Percentiles rank a stretch among this genome's conserved stretches.
Evolutionary conservation across 2,888 invertebrate genomes (phyloP).

Genomic region (Nematopogon swammerdamellus): DNA sequence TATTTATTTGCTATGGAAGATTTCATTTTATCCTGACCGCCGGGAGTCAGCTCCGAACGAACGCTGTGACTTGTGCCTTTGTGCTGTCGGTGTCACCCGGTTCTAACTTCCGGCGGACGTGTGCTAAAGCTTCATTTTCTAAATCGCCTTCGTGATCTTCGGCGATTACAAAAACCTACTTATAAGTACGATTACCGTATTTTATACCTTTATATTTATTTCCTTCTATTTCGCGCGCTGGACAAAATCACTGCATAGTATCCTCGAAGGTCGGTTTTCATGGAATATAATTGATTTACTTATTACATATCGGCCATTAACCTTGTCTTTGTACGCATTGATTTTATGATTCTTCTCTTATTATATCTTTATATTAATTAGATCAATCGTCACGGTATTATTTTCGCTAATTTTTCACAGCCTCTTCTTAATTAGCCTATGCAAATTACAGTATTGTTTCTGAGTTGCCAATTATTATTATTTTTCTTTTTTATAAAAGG

Average conservation of each 20-base stretch:
- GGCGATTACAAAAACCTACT: neutral
- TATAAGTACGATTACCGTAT: neutral
- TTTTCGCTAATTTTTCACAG: slow-evolving; percentile 58
- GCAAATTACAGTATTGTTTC: slow-evolving; percentile 54
- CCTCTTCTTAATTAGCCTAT: slow-evolving; percentile 56
- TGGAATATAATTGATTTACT: slow-evolving; percentile 40
- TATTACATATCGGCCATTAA: slow-evolving; percentile 47
- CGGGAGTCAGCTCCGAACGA: slow-evolving; percentile 15
- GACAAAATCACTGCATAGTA: neutral
- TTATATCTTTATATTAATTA: slow-evolving; percentile 8
- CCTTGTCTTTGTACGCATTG: slow-evolving; percentile 35
- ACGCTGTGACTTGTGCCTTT: slow-evolving; percentile 1
- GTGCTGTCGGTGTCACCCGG: slow-evolving; percentile 1
- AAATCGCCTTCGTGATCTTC: neutral
- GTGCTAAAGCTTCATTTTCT: neutral
- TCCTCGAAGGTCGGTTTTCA: slow-evolving; percentile 4
- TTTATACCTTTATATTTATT: neutral
- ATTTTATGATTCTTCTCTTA: slow-evolving; percentile 1
- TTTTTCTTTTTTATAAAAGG: slow-evolving; percentile 39
- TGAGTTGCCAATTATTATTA: slow-evolving; percentile 48
- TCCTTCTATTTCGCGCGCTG: neutral
- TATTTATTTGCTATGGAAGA: slow-evolving; percentile 51
- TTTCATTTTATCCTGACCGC: slow-evolving; percentile 41
- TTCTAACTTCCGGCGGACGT: neutral
- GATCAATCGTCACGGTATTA: slow-evolving; percentile 42